phyloP scores from a whole-genome alignment of 2,113 vertebrate genomes.

The Gymnogyps californianus region DNA sequence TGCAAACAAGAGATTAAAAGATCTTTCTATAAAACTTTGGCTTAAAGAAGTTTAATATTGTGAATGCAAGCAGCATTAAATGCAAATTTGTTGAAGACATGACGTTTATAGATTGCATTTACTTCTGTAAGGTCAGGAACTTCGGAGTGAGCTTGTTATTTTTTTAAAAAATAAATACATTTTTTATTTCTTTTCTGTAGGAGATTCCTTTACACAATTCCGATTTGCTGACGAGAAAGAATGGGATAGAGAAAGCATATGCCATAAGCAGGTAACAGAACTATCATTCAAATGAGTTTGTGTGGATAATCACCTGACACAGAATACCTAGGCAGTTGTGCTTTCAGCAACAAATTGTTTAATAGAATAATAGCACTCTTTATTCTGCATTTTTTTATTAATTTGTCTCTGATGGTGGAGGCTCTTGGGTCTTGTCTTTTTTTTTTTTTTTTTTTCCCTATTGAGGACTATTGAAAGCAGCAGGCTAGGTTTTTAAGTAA shows the following conservation, averaged over 20 bases:
- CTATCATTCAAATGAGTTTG: not conserved
- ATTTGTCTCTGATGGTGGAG: not conserved
- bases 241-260: constrained; percentile 82
- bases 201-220: constrained; percentile 93
- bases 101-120: not conserved
- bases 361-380: not conserved
- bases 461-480: not conserved
- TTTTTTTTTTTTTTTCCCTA: not conserved
- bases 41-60: not conserved
- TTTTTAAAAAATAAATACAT: not conserved
- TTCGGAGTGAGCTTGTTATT: not conserved
- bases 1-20: not conserved
- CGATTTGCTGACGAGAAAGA: constrained; percentile 92
- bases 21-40: not conserved
- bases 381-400: not conserved
- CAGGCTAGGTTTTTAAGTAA: not conserved
- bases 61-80: not conserved
- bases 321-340: not conserved
- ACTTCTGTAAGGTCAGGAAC: not conserved
- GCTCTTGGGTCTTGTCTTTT: not conserved
- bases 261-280: constrained; percentile 78
- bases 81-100: not conserved
- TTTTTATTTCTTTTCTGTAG: constrained; percentile 61
- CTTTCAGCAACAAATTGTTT: not conserved
- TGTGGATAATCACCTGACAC: not conserved